Conservation (phyloP, 2,888 invertebrate species). For the Lycocerus yunnanus region DNA sequence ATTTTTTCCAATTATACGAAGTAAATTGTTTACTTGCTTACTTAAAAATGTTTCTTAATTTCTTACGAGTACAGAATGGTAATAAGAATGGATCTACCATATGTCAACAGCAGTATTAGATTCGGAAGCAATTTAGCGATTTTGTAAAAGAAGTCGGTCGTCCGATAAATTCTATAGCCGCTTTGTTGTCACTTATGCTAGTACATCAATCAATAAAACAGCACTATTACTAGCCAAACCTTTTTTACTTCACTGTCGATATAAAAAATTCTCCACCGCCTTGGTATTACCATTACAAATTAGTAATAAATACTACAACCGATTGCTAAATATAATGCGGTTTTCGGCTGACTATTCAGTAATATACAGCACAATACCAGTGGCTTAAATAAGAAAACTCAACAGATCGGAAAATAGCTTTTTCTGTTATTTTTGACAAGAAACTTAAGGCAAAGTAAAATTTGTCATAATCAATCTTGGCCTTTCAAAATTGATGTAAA, state of each 20-base stretch:
- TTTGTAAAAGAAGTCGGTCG: slow-evolving; percentile 42
- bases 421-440: neutral
- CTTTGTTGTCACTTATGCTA: slow-evolving; percentile 45
- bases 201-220: slow-evolving; percentile 38
- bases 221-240: slow-evolving; percentile 15
- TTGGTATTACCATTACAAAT: neutral
- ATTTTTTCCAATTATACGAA: neutral
- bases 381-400: neutral
- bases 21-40: neutral
- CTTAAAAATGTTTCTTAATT: slow-evolving; percentile 23
- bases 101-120: slow-evolving; percentile 45
- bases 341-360: neutral
- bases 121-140: slow-evolving; percentile 44
- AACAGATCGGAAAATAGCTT: neutral
- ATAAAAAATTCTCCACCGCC: neutral
- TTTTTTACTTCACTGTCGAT: neutral
- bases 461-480: neutral
- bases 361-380: neutral
- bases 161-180: slow-evolving; percentile 42
- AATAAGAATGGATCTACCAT: slow-evolving; percentile 39
- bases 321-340: neutral
- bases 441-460: neutral
- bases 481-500: neutral
- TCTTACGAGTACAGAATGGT: slow-evolving; percentile 29
- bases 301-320: neutral